Evolutionary conservation across 2,113 vertebrate species (phyloP), one percentile per base, ranked within the genome.

Genomic region (Ia io): DNA sequence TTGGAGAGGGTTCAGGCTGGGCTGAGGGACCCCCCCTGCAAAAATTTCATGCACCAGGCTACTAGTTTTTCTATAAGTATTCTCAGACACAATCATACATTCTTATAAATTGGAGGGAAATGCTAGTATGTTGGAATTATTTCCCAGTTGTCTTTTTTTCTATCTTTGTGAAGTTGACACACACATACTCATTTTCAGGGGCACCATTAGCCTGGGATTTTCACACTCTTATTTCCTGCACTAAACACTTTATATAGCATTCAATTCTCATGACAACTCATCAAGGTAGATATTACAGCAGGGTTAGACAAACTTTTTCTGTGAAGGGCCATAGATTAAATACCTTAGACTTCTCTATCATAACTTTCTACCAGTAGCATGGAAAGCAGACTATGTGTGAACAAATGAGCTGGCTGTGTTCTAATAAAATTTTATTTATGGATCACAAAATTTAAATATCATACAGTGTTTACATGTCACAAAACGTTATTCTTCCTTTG

Each of bases 361-460:
- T 79, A 77, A 74, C 35, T 74, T 73, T 80, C 51, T 92, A 16
- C 32, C 16, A 63, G 13, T 6, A 91, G 5, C 76, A 56, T 22
- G 63, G 32, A 71, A 82, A 74, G n/a, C 77, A 69, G 37, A 76
- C 25, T 16, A 47, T 63, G 32, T 47, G 18, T 13, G 71, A 84
- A 83, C 37, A 95, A 71, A 53, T 32, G 25, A 86, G 23, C 8
- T 71, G 70, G n/a, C 61, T 16, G 1, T 32, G 69, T 59, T 85
- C 77, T 83, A 94, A 59, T 92, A 93, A 92, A 96, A 88, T 25
- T 61, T 61, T 61, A 61, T 61, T 25, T 61, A 28, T 61, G 59
- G 25, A 61, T 28, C 59, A 61, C 23, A 61, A 61, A 85, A 91
- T 93, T 59, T 77, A 88, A 92, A 95, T 84, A 90, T 92, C 53